These are phyloP conservation scores for Periophthalmodon schlosseri DNA, from an alignment of 2,113 vertebrate genomes.

Conservation along the genomic window DNA sequence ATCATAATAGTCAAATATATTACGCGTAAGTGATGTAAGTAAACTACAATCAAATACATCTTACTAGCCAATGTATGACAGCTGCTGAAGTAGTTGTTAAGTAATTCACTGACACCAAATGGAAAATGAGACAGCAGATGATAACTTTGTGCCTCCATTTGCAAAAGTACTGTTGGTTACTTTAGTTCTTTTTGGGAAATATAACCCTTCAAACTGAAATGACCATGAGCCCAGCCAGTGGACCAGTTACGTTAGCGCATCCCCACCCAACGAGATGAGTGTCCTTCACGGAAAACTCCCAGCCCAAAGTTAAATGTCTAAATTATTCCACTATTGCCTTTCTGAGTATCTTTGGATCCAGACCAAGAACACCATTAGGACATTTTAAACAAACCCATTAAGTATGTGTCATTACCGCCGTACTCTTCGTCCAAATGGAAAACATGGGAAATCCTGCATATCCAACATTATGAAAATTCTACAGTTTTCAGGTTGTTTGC, in stretches of 20 bases:
- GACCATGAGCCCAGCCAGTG: not conserved
- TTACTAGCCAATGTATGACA: too few species aligned
- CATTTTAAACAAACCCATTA: conserved; percentile 75
- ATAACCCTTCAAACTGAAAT: not conserved
- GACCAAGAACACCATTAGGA: conserved; percentile 77
- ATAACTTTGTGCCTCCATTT: not conserved
- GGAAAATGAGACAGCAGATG: not conserved
- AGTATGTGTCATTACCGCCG: conserved; percentile 58
- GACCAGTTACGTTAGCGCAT: not conserved
- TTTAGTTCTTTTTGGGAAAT: not conserved
- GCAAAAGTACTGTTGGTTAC: not conserved
- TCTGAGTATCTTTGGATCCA: conserved; percentile 64
- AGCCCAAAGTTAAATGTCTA: conserved; percentile 60
- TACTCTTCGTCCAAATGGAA: conserved; percentile 40
- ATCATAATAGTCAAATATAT: too few species aligned
- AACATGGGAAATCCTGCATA: conserved; percentile 26
- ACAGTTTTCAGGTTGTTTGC: not conserved
- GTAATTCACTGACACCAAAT: too few species aligned
- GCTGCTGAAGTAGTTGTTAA: too few species aligned
- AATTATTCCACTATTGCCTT: conserved; percentile 63
- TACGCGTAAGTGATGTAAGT: too few species aligned
- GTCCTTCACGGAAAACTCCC: conserved; percentile 55
- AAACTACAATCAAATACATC: too few species aligned
- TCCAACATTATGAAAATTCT: conserved; percentile 13
- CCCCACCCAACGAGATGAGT: conserved; percentile 59